Base-by-base conservation (phyloP, 2,797 vertebrate genomes). In the Acipenser ruthenus region DNA sequence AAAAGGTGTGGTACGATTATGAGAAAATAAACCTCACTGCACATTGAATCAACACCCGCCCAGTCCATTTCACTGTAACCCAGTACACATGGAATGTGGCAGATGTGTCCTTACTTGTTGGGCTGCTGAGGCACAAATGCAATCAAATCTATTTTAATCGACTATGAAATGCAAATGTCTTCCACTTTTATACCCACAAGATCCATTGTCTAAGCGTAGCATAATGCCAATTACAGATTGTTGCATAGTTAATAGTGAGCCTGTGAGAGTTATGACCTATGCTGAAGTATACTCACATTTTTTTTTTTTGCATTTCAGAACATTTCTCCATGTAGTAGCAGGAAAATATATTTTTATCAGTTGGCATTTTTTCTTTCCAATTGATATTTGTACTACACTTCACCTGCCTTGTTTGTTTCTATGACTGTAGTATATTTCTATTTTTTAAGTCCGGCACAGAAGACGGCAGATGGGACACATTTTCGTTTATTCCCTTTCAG, bases 91-190 rank as follows among this genome's bases (percentile, higher is more conserved):
- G 8, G 61, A 75, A 71, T 6, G 50, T 60, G 65, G 75, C 82
- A 84, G 82, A 83, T 87, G 83, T 79, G 75, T 70, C 71, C 76
- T 80, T 75, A 65, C 77, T 72, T 75, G 68, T 77, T 67, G 83
- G 68, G 73, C 74, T 77, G 72, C 77, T 82, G 79, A 70, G 67
- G 67, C 49, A 76, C 71, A 81, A 82, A 79, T 64, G 69, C 83
- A 83, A 88, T 89, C 68, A 82, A 78, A 82, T 86, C 78, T 80
- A 79, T 87, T 79, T 83, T 85, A 83, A 79, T 74, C 70, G 81
- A 82, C 85, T 88, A 76, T 86, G 86, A 92, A 91, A 92, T 90
- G 86, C 84, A 87, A 91, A 92, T 90, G 77, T 9, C 75, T 78
- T 79, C 74, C 80, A 73, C 75, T 85, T 70, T 74, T 61, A 60